These are phyloP conservation scores for Cinclus cinclus DNA, from an alignment of 2,113 vertebrate species.

Conservation along the genomic window DNA sequence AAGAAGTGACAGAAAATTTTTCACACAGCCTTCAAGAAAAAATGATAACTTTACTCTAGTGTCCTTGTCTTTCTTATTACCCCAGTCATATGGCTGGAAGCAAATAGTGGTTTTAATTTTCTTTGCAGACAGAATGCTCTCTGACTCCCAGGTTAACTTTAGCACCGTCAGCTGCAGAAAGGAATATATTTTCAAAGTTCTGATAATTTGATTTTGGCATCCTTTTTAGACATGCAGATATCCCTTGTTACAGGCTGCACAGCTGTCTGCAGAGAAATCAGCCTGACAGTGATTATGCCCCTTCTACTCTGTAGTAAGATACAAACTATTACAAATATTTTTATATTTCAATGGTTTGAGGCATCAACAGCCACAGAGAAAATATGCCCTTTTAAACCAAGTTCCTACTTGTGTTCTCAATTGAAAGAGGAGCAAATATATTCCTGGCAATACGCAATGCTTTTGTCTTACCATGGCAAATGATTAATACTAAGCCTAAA, in stretches of 20 bases:
- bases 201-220: background rate
- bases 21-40: conserved; percentile 37
- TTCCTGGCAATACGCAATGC: background rate
- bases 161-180: conserved; percentile 6
- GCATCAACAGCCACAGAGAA: conserved; percentile 56
- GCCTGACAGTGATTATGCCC: background rate
- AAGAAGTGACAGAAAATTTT: conserved; percentile 4
- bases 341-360: conserved; percentile 56
- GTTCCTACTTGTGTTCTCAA: conserved; percentile 47
- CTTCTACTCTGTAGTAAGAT: background rate
- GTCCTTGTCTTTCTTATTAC: background rate
- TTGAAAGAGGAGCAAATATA: conserved; percentile 29
- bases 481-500: background rate
- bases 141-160: background rate
- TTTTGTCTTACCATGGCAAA: conserved; percentile 10
- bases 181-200: background rate
- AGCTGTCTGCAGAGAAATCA: background rate
- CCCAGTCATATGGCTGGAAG: background rate
- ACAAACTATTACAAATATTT: conserved; percentile 58
- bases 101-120: background rate
- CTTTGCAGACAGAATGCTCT: background rate
- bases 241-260: background rate
- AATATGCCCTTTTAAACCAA: conserved; percentile 55
- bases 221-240: background rate
- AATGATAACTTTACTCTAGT: background rate